Conservation (phyloP, 2,113 vertebrate species). For the Gobiocypris rarus region DNA sequence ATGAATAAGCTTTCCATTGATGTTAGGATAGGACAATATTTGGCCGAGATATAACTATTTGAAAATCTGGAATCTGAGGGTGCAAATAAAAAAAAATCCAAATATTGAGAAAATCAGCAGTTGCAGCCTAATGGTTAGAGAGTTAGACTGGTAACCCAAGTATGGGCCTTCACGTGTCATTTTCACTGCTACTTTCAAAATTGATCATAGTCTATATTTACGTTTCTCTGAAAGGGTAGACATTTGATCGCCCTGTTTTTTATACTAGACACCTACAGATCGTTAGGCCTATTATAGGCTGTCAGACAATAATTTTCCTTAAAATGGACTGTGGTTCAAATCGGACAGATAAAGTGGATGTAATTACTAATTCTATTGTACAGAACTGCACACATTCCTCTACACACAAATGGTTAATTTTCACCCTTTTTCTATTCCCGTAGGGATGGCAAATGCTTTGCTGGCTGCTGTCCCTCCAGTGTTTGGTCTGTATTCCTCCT, state of each 20-base stretch:
- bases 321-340: constrained; percentile 11
- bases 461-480: constrained; percentile 87
- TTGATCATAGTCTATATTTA: not conserved
- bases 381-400: not conserved
- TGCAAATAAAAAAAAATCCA: too few relatives aligned
- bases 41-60: too few relatives aligned
- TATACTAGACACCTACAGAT: not conserved
- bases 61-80: too few relatives aligned
- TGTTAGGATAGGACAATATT: too few relatives aligned
- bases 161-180: too few relatives aligned
- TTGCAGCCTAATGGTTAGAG: too few relatives aligned
- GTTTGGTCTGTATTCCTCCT: constrained; percentile 90
- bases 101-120: too few relatives aligned
- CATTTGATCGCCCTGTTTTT: not conserved
- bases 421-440: constrained; percentile 1
- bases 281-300: not conserved
- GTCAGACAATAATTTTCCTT: constrained; percentile 12
- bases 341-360: constrained; percentile 11
- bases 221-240: not conserved
- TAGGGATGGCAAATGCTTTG: constrained; percentile 90
- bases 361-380: constrained; percentile 29
- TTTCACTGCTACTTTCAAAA: not conserved
- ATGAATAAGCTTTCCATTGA: too few relatives aligned
- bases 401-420: not conserved
- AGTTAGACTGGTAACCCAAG: too few relatives aligned